Evolutionary conservation across 2,113 vertebrate species (phyloP).

Genomic region (Tor tambroides): DNA sequence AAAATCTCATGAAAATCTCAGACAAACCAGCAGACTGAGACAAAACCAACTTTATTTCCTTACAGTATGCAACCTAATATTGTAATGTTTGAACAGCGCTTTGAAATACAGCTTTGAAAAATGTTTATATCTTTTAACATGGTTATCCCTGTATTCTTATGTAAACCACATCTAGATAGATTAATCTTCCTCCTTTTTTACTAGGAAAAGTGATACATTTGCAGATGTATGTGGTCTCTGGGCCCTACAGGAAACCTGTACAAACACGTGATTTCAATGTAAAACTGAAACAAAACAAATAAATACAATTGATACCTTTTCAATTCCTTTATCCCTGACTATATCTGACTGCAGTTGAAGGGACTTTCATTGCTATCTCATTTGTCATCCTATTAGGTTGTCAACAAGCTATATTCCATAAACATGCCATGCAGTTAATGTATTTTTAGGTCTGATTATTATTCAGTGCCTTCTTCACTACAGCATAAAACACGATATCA

Average conservation of each 20-base stretch:
- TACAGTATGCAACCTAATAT: slow-evolving; percentile 40
- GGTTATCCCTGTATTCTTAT: slow-evolving; percentile 2
- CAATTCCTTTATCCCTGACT: background rate
- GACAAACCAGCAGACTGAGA: slow-evolving; percentile 13
- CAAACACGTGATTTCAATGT: slow-evolving; percentile 7
- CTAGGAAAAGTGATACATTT: background rate
- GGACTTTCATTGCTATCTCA: background rate
- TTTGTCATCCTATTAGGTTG: slow-evolving; percentile 26
- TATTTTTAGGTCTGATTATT: slow-evolving; percentile 37
- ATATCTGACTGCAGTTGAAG: background rate
- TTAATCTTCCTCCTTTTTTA: background rate
- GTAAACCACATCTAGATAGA: background rate
- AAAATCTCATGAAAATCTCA: slow-evolving; percentile 19
- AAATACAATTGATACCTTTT: background rate
- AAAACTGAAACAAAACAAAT: background rate
- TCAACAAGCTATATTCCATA: slow-evolving; percentile 40
- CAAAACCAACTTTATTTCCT: slow-evolving; percentile 52
- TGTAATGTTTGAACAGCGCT: slow-evolving; percentile 41
- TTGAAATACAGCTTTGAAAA: slow-evolving; percentile 28
- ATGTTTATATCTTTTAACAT: background rate
- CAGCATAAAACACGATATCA: slow-evolving; percentile 20
- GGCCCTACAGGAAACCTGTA: background rate
- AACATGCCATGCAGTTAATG: slow-evolving; percentile 58
- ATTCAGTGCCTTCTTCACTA: slow-evolving; percentile 26
- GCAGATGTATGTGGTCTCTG: background rate